phyloP scores from a whole-genome alignment of 2,888 invertebrate genomes.

The Maniola hyperantus region DNA sequence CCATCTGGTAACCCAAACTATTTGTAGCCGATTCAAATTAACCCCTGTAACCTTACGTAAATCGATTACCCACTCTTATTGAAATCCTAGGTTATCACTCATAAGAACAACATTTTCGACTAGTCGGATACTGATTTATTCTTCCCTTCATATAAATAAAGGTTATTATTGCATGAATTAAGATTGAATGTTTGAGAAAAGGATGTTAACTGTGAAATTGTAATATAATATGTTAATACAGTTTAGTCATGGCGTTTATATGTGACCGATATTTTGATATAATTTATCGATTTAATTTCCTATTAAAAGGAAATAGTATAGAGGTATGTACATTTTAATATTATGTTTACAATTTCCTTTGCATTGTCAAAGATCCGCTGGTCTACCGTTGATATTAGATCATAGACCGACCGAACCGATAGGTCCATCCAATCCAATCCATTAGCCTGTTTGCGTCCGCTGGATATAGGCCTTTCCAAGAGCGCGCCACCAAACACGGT shows the following conservation, averaged over 20 bases:
- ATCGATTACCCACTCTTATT: slow-evolving; percentile 26
- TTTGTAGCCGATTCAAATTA: slow-evolving; percentile 19
- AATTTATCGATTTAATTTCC: slow-evolving; percentile 5
- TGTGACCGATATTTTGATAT: background rate
- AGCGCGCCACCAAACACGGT: no score
- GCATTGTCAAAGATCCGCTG: no score
- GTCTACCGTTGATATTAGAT: no score
- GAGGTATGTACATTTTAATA: no score
- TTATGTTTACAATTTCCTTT: no score
- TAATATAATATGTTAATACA: slow-evolving; percentile 23
- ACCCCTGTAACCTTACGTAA: slow-evolving; percentile 24
- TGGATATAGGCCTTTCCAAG: no score
- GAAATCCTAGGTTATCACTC: slow-evolving; percentile 19
- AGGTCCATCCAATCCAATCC: no score
- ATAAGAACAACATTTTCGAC: background rate
- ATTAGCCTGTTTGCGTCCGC: no score
- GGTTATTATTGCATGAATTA: slow-evolving; percentile 8
- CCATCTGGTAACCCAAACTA: slow-evolving; percentile 22
- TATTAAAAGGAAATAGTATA: background rate
- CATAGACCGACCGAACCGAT: no score
- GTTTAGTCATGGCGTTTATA: background rate
- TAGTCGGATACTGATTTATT: background rate
- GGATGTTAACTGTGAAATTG: slow-evolving; percentile 27
- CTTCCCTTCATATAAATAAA: background rate
- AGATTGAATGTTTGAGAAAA: slow-evolving; percentile 6